These are phyloP conservation scores for Spodoptera litura DNA, from an alignment of 1,140 invertebrate species.

Conservation along the genomic window DNA sequence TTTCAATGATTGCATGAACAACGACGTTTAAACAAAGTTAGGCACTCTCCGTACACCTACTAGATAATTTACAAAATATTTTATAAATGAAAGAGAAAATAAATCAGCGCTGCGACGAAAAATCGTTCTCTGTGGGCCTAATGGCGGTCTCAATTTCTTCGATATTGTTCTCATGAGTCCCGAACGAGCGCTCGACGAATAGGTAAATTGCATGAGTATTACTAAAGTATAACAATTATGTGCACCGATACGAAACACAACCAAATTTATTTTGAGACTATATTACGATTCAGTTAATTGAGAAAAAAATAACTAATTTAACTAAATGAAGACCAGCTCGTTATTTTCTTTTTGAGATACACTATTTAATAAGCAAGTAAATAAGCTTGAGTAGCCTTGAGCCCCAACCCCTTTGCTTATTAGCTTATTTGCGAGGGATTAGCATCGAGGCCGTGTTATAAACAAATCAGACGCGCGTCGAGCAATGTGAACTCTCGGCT, in stretches of 20 bases:
- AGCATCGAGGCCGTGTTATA: constrained; percentile 48
- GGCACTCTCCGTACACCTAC: not conserved
- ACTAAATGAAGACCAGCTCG: constrained; percentile 20
- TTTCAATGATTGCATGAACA: not conserved
- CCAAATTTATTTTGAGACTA: not conserved
- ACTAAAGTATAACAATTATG: not conserved
- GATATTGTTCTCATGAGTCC: constrained; percentile 37
- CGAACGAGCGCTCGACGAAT: not conserved
- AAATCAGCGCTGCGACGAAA: constrained; percentile 38
- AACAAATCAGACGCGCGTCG: constrained; percentile 54
- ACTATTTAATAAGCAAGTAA: constrained; percentile 30
- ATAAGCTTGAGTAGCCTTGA: constrained; percentile 24
- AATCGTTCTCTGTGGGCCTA: constrained; percentile 22
- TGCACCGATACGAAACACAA: not conserved
- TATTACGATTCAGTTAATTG: not conserved
- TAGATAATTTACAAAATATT: not conserved
- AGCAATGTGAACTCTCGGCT: constrained; percentile 54
- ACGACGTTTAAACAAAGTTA: not conserved
- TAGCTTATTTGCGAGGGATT: constrained; percentile 41
- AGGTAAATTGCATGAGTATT: not conserved
- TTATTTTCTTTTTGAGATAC: not conserved
- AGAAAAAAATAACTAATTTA: not conserved
- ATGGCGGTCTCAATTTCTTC: constrained; percentile 43
- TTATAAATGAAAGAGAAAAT: not conserved
- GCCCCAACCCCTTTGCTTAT: constrained; percentile 34